These are phyloP conservation scores for Trachymyrmex cornetzi DNA, from an alignment of 1,140 invertebrate genomes.

Conservation along the genomic window DNA sequence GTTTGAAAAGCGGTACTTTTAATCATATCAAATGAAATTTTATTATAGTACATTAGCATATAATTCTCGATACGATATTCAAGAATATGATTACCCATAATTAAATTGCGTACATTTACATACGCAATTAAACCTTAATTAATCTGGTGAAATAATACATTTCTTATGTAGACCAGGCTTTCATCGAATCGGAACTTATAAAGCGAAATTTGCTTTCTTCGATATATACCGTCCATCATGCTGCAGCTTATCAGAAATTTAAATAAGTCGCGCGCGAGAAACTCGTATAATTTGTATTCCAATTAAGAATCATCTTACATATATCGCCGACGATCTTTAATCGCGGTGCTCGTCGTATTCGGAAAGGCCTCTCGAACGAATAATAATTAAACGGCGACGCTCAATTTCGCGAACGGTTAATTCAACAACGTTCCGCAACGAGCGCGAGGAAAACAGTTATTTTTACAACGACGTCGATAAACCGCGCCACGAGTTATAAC, in stretches of 20 bases:
- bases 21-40: neutral
- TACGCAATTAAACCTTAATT: constrained; percentile 36
- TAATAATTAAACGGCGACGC: constrained; percentile 48
- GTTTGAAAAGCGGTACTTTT: neutral
- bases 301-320: constrained; percentile 45
- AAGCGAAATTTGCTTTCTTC: constrained; percentile 39
- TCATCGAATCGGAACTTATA: constrained; percentile 10
- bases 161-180: neutral
- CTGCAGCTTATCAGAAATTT: constrained; percentile 46
- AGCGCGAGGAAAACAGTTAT: constrained; percentile 9
- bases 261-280: constrained; percentile 51
- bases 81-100: neutral
- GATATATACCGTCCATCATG: constrained; percentile 19
- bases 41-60: neutral
- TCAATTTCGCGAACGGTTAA: constrained; percentile 36
- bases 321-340: constrained; percentile 44
- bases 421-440: constrained; percentile 17
- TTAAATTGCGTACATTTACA: neutral
- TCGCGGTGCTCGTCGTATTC: constrained; percentile 26
- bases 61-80: neutral
- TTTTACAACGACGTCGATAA: constrained; percentile 45
- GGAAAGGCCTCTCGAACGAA: constrained; percentile 10
- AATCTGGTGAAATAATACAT: constrained; percentile 13
- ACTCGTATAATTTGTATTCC: constrained; percentile 59
- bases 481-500: constrained; percentile 53